Percentiles rank a stretch among this genome's conserved stretches.
phyloP scores from a whole-genome alignment of 2,113 vertebrate genomes.

The Echinops telfairi region DNA sequence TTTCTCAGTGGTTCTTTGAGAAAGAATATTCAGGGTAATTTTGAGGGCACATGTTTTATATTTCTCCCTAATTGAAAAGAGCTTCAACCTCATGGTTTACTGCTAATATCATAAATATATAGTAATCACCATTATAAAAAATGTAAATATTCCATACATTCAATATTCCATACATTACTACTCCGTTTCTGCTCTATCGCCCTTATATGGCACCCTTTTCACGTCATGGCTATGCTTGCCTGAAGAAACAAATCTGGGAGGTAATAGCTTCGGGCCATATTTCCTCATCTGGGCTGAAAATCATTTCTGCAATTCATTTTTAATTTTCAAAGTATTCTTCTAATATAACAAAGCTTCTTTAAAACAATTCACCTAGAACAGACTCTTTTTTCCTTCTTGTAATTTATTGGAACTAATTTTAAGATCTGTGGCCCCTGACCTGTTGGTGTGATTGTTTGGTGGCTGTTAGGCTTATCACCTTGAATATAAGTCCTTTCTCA shows the following conservation, averaged over 20 bases:
- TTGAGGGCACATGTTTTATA: not conserved
- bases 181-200: not conserved
- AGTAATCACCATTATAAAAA: not conserved
- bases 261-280: not conserved
- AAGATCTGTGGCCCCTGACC: not conserved
- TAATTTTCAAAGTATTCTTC: constrained; percentile 7
- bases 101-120: not conserved
- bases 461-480: constrained; percentile 38
- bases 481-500: constrained; percentile 50
- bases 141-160: not conserved
- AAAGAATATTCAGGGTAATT: not conserved
- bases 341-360: constrained; percentile 8
- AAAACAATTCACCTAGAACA: constrained; percentile 12
- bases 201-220: not conserved
- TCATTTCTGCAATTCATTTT: constrained; percentile 39
- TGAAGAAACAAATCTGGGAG: not conserved
- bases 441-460: not conserved
- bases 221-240: not conserved
- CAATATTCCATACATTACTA: not conserved
- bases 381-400: not conserved
- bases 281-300: constrained; percentile 21
- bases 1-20: too few species aligned
- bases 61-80: not conserved
- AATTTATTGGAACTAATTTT: constrained; percentile 54
- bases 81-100: constrained; percentile 6